A percentile compares a stretch with the other conserved stretches of the same genome.
Conservation (phyloP, 2,113 vertebrate genomes). For the Grammomys dolichurus region DNA sequence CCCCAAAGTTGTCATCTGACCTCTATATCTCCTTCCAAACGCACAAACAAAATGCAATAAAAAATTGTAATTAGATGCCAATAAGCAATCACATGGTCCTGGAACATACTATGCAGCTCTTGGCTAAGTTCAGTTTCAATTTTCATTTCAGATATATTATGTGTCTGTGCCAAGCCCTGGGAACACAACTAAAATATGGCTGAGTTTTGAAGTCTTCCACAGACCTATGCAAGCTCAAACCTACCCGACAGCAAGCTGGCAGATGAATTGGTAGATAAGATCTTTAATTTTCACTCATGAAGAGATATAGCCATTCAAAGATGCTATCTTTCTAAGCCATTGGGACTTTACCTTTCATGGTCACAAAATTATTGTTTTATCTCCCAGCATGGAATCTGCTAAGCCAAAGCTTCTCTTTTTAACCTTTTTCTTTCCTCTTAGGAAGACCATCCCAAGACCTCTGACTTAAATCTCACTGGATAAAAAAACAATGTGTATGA, state of each 20-base stretch:
- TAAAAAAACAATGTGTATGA: background rate
- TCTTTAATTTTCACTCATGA: background rate
- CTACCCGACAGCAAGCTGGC: background rate
- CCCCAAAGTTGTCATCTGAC: background rate
- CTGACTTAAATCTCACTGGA: background rate
- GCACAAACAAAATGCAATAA: background rate
- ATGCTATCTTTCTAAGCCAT: background rate
- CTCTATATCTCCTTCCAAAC: background rate
- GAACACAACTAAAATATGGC: constrained; percentile 19
- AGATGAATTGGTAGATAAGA: background rate
- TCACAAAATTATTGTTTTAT: background rate
- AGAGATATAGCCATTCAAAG: background rate
- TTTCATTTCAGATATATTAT: constrained; percentile 19
- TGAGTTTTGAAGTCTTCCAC: constrained; percentile 25
- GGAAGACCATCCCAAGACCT: background rate
- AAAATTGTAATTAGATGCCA: background rate
- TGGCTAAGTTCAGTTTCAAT: constrained; percentile 27
- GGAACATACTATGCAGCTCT: background rate
- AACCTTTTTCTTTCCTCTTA: background rate
- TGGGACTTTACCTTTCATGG: background rate
- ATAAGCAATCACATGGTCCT: background rate
- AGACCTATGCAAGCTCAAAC: background rate
- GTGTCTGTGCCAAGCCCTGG: background rate
- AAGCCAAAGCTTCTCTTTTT: background rate
- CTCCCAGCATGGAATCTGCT: background rate